Percentiles rank a stretch among this genome's conserved stretches.
These are phyloP conservation scores for Fukomys damarensis DNA, from an alignment of 2,113 vertebrate genomes.

Conservation along the genomic window DNA sequence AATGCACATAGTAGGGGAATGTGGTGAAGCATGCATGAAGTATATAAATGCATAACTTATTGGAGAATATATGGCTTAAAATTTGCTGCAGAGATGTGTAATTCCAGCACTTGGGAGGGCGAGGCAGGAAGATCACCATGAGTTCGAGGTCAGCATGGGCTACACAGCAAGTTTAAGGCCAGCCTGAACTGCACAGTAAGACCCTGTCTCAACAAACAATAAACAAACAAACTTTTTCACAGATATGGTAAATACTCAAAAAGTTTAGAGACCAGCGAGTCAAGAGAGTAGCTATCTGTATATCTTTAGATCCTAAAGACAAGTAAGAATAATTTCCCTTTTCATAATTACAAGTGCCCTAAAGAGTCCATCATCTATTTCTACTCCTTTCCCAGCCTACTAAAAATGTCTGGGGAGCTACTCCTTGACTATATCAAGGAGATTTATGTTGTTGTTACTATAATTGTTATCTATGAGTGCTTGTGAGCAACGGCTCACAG, in stretches of 20 bases:
- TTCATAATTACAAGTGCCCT: constrained; percentile 64
- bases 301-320: constrained; percentile 48
- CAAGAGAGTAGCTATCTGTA: background rate
- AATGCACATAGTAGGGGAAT: background rate
- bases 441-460: constrained; percentile 70
- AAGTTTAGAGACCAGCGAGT: background rate
- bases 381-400: constrained; percentile 31
- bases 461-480: constrained; percentile 71
- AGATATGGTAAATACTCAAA: background rate
- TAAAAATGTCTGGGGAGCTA: constrained; percentile 44
- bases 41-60: background rate
- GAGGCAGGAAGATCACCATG: background rate
- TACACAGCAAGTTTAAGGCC: background rate
- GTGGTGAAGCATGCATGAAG: background rate
- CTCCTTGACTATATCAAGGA: constrained; percentile 23
- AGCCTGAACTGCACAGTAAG: background rate
- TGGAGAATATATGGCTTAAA: background rate
- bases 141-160: background rate
- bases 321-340: constrained; percentile 60
- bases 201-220: background rate
- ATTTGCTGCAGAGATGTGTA: background rate
- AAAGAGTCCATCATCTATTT: constrained; percentile 57
- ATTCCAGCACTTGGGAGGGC: background rate
- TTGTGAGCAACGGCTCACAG: constrained; percentile 62
- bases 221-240: background rate